A percentile compares a stretch with the other conserved stretches of the same genome.
phyloP scores from a whole-genome alignment of 2,113 vertebrate genomes.

The Anoplopoma fimbria region DNA sequence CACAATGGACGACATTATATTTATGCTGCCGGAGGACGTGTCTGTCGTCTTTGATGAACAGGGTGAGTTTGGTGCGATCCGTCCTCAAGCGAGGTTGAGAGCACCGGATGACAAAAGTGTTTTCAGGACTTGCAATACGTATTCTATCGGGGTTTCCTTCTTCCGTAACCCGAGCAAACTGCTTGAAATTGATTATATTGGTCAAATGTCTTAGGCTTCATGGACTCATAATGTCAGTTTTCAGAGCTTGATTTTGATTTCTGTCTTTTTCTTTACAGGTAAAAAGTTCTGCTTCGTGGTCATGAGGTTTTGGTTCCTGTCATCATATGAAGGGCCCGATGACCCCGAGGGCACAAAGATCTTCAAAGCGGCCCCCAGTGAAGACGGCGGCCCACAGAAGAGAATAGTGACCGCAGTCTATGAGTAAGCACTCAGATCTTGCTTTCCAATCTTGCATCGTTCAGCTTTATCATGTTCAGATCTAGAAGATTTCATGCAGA shows the following conservation, averaged over 20 bases:
- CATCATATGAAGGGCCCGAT: slow-evolving; percentile 62
- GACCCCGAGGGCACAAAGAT: slow-evolving; percentile 69
- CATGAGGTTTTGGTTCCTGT: slow-evolving; percentile 74
- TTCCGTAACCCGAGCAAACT: neutral
- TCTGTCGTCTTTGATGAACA: slow-evolving; percentile 59
- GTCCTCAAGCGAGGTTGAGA: neutral
- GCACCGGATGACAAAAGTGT: neutral
- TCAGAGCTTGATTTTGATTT: neutral
- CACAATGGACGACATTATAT: slow-evolving; percentile 67
- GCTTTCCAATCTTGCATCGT: neutral
- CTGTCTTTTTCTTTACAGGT: slow-evolving; percentile 35
- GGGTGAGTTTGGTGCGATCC: slow-evolving; percentile 18
- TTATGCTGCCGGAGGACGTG: slow-evolving; percentile 70
- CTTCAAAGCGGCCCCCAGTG: slow-evolving; percentile 59
- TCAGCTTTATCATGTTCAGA: slow-evolving; percentile 11
- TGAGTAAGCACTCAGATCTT: slow-evolving; percentile 60
- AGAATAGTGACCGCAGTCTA: slow-evolving; percentile 75
- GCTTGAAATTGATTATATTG: neutral
- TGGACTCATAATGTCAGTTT: neutral
- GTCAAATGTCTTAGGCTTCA: neutral
- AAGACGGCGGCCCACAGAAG: slow-evolving; percentile 43
- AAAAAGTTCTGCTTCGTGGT: slow-evolving; percentile 64
- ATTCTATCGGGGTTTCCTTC: neutral
- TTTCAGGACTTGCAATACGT: neutral
- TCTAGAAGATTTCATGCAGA: slow-evolving; percentile 7